phyloP scores from a whole-genome alignment of 2,797 vertebrate species.

The Coendou prehensilis region DNA sequence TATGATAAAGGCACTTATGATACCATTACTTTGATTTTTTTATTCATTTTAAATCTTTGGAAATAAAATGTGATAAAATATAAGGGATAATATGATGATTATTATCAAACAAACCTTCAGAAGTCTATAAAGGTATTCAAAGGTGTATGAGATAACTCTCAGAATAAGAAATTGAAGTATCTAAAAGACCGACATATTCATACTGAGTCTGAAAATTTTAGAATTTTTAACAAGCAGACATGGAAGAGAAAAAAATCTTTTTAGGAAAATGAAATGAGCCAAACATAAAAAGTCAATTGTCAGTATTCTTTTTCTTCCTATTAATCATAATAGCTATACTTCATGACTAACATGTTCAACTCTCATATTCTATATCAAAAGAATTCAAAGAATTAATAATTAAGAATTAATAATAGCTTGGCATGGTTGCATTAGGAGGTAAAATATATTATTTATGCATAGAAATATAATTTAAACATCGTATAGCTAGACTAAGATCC shows the following conservation, averaged over 20 bases:
- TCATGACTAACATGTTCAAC: background rate
- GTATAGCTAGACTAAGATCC: background rate
- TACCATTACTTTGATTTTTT: background rate
- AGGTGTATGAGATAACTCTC: background rate
- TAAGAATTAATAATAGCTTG: slow-evolving; percentile 8
- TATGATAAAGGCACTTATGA: background rate
- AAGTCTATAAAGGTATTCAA: background rate
- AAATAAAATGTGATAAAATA: slow-evolving; percentile 9
- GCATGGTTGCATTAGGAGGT: background rate
- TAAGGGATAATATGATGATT: background rate
- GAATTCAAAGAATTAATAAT: background rate
- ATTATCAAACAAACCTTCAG: background rate
- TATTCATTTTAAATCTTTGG: background rate
- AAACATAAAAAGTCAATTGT: background rate
- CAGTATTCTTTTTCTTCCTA: background rate
- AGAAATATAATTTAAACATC: background rate
- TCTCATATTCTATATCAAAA: background rate
- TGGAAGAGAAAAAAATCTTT: background rate
- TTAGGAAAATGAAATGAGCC: background rate
- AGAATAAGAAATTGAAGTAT: slow-evolving; percentile 12
- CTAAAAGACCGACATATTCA: background rate
- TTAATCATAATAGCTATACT: background rate
- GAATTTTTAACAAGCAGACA: slow-evolving; percentile 22
- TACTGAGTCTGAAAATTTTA: background rate
- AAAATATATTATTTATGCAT: background rate